These are phyloP conservation scores for Emesis russula DNA, from an alignment of 2,888 invertebrate species.

Conservation along the genomic window DNA sequence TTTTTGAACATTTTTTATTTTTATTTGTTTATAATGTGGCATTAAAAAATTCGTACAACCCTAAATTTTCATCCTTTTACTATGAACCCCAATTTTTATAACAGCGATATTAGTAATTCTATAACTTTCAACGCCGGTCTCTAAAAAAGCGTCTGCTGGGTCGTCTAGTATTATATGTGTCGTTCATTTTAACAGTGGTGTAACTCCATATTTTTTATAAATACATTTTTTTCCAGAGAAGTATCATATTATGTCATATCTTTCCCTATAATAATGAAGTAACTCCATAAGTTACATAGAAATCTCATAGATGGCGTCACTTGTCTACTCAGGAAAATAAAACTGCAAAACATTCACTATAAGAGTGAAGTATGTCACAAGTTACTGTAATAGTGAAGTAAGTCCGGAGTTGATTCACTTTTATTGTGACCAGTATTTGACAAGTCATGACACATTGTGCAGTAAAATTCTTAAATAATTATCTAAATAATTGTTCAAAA, in stretches of 20 bases:
- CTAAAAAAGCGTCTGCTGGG: too few relatives aligned
- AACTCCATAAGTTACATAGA: neutral
- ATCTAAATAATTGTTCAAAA: too few relatives aligned
- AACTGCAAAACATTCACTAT: neutral
- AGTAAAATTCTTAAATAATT: too few relatives aligned
- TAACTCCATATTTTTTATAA: neutral
- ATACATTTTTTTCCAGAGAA: neutral
- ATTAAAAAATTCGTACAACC: too few relatives aligned
- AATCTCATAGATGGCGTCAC: neutral
- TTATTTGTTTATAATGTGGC: too few relatives aligned
- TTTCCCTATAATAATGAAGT: neutral
- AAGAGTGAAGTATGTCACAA: constrained; percentile 9
- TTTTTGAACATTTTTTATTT: too few relatives aligned
- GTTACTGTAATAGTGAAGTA: neutral
- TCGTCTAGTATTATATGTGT: too few relatives aligned
- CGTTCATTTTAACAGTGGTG: neutral
- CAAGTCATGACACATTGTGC: too few relatives aligned
- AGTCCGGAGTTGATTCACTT: constrained; percentile 9
- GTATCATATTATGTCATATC: constrained; percentile 1
- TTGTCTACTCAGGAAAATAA: neutral
- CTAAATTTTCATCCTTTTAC: too few relatives aligned
- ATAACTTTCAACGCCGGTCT: too few relatives aligned
- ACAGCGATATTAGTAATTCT: too few relatives aligned
- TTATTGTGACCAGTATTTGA: neutral
- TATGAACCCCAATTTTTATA: too few relatives aligned